phyloP scores from a whole-genome alignment of 2,113 vertebrate species.

The Murina feae region DNA sequence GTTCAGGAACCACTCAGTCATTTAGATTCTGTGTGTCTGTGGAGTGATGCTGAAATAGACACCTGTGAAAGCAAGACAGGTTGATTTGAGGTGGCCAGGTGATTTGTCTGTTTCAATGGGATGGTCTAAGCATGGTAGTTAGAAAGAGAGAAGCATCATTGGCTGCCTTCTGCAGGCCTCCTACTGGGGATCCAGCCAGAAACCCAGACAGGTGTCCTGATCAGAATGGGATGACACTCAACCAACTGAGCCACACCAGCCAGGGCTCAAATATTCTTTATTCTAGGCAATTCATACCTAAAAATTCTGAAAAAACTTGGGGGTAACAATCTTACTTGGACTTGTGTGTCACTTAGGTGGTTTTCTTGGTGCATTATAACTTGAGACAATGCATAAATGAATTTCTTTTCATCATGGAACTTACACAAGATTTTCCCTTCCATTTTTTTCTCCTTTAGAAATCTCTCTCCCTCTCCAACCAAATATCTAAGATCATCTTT shows the following conservation, averaged over 20 bases:
- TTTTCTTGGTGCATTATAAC: neutral
- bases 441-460: too few species aligned
- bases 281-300: neutral
- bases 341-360: neutral
- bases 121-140: neutral
- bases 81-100: neutral
- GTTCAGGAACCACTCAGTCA: neutral
- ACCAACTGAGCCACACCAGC: too few species aligned
- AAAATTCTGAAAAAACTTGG: neutral
- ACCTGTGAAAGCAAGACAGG: neutral
- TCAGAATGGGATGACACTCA: too few species aligned
- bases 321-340: neutral
- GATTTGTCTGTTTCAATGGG: neutral
- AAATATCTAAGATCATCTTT: neutral
- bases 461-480: neutral
- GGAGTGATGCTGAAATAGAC: neutral
- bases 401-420: neutral
- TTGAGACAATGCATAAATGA: neutral
- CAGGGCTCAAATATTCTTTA: neutral
- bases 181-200: too few species aligned
- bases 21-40: neutral
- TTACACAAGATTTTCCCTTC: neutral
- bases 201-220: too few species aligned
- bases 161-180: too few species aligned
- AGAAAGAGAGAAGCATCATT: neutral